Percentiles rank a stretch among this genome's conserved stretches.
phyloP scores from a whole-genome alignment of 92 coral and sea anemone genomes.

The Galaxea fascicularis region DNA sequence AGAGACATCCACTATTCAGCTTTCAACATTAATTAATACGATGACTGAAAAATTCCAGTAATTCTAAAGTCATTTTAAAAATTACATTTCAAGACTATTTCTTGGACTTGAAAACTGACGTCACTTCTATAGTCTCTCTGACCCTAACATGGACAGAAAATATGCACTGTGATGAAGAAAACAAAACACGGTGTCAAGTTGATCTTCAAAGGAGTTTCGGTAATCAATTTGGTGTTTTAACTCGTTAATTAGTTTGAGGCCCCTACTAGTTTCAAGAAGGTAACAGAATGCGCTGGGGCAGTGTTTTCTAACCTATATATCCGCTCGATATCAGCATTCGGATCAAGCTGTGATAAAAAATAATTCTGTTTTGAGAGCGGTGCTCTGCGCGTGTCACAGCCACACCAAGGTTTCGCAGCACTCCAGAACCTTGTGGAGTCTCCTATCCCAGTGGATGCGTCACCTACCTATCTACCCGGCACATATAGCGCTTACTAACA shows the following conservation, averaged over 20 bases:
- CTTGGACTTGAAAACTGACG: too few species aligned
- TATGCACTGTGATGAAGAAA: too few species aligned
- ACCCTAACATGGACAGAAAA: too few species aligned
- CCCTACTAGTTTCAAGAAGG: too few species aligned
- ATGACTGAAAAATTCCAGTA: not conserved
- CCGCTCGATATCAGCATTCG: not conserved
- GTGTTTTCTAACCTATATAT: not conserved
- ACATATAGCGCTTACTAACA: not conserved
- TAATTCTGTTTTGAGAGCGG: not conserved
- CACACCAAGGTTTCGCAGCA: not conserved
- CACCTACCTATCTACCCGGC: not conserved
- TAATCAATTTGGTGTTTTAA: too few species aligned
- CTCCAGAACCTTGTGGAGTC: not conserved
- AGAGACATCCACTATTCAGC: constrained; percentile 22
- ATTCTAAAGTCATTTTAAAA: not conserved
- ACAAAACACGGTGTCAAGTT: too few species aligned
- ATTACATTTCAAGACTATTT: too few species aligned
- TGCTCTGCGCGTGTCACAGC: not conserved
- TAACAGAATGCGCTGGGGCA: not conserved
- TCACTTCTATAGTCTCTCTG: too few species aligned
- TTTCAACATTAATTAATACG: constrained; percentile 19
- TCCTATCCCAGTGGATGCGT: not conserved
- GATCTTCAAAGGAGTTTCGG: too few species aligned
- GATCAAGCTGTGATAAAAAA: not conserved
- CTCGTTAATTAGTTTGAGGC: too few species aligned